Conservation (phyloP, 2,113 vertebrate species). For the Halcyon senegalensis region DNA sequence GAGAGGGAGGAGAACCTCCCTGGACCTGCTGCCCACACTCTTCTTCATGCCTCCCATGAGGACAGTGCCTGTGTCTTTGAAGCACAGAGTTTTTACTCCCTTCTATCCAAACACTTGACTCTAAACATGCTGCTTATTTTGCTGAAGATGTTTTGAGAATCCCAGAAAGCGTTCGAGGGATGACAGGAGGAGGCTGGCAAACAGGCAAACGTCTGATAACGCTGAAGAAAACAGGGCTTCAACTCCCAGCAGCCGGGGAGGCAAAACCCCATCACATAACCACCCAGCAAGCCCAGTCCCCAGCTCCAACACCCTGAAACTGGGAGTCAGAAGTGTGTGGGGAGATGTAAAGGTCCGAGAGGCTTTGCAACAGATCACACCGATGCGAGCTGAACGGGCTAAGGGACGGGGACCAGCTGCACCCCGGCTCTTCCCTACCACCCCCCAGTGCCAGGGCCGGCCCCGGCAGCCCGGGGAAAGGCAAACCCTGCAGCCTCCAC, state of each 20-base stretch:
- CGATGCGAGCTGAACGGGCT: fast-evolving
- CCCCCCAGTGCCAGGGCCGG: not conserved
- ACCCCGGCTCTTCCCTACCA: not conserved
- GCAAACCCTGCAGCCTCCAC: not conserved
- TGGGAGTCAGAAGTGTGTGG: not conserved
- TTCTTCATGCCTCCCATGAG: no score
- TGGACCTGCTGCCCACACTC: no score
- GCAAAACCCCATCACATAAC: not conserved
- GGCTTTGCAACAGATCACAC: fast-evolving
- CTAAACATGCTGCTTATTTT: not conserved
- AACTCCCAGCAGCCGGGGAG: not conserved
- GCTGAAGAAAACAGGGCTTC: not conserved
- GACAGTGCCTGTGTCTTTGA: no score
- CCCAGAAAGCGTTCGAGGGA: not conserved
- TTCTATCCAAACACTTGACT: not conserved
- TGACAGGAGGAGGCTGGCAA: not conserved
- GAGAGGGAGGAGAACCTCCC: no score
- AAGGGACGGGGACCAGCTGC: not conserved
- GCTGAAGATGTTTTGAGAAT: not conserved
- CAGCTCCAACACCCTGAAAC: not conserved
- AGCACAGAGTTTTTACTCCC: no score
- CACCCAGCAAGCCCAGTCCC: not conserved
- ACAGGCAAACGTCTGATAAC: not conserved
- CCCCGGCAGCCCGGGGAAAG: not conserved
- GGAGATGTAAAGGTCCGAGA: not conserved